Base-by-base conservation (phyloP, 2,113 vertebrate species). In the Balaeniceps rex region DNA sequence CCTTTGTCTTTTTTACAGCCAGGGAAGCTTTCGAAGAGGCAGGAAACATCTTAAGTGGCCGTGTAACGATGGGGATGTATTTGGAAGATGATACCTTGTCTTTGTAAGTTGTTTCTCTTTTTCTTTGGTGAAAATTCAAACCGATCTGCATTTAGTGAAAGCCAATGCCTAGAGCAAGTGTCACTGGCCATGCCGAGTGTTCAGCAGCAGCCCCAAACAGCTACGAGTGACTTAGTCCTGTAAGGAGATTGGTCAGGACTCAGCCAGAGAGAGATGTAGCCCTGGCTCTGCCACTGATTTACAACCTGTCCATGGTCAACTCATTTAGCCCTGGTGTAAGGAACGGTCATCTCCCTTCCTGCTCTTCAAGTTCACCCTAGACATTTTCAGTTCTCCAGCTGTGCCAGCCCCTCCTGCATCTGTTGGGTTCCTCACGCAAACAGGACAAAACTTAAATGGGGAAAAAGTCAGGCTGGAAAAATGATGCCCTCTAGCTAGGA, bases 61-160 rank as follows among this genome's bases (percentile, higher is more conserved):
- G 95, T 17, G 93, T 98, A 55, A 97, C 96, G 51, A 98, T 96
- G 44, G 99, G 98, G 77, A 92, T 99, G 90, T 98, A 99, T 97
- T 97, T 97, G 7, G 98, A 98, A 90, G 97, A 97, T 36, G 98
- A 98, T 80, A 88, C 76, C 24, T 88, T 93, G 64, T 87, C 92
- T 95, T 63, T 98, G 98, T 98, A 95, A 97, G 98, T 98, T 44
- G 46, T 81, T 92, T 93, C 29, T 34, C 81, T 64, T 94, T 74
- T 83, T 22, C 21, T 74, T 21, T 60, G 54, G 15, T 34, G 57
- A 38, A 47, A 83, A 47, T 52, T 90, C 36, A 21, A n/a, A n/a
- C 25, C 44, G 40, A 31, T 64, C 8, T 84, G 29, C 12, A 3
- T 34, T 70, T 26, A 57, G 33, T 46, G 60, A 60, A 84, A 88